These are phyloP conservation scores for Oxyura jamaicensis DNA, from an alignment of 2,113 vertebrate genomes.

Conservation along the genomic window DNA sequence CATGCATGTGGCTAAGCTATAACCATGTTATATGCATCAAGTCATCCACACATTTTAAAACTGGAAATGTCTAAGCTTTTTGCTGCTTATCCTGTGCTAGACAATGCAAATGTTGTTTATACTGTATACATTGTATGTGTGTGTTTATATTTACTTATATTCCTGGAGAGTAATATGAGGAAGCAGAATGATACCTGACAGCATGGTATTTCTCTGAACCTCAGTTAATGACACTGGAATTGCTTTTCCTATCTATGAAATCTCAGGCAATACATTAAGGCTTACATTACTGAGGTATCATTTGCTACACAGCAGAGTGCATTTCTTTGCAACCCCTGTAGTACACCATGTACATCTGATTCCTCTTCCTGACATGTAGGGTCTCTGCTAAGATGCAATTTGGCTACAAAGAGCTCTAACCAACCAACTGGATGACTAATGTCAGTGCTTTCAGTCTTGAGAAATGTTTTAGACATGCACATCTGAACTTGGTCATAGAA, in stretches of 20 bases:
- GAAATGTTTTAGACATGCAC: not conserved
- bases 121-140: not conserved
- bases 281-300: fast-evolving
- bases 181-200: not conserved
- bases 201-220: not conserved
- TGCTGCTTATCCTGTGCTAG: not conserved
- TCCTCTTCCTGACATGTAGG: not conserved
- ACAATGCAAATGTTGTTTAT: not conserved
- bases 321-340: not conserved
- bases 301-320: not conserved
- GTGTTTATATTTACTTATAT: not conserved
- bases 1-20: not conserved
- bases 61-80: not conserved
- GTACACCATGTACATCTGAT: not conserved
- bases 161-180: not conserved
- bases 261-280: not conserved
- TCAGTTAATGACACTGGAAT: not conserved
- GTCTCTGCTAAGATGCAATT: not conserved
- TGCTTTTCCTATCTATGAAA: not conserved
- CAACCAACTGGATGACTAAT: not conserved
- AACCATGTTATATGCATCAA: not conserved
- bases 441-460: not conserved
- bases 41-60: not conserved
- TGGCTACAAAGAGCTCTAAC: not conserved
- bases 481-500: not conserved